A percentile compares a stretch with the other conserved stretches of the same genome.
Conservation (phyloP, 2,797 vertebrate genomes). For the Falco peregrinus region DNA sequence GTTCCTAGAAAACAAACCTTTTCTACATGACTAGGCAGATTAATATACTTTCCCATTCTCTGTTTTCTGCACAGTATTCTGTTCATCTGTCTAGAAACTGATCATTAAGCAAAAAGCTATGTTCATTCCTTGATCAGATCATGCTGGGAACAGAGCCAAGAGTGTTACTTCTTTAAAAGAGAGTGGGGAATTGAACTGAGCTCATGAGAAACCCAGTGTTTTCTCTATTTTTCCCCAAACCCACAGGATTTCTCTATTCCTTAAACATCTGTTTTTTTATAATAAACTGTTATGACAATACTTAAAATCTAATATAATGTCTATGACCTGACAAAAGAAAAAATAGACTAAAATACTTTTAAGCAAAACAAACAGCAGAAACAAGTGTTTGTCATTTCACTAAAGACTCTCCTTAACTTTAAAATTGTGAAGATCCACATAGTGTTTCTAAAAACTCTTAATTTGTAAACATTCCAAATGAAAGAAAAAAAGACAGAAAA, state of each 20-base stretch:
- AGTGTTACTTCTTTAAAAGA: constrained; percentile 46
- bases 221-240: constrained; percentile 8
- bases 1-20: not conserved
- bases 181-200: constrained; percentile 3
- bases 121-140: constrained; percentile 38
- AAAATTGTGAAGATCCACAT: not conserved
- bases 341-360: not conserved
- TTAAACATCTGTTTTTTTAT: constrained; percentile 12
- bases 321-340: constrained; percentile 10
- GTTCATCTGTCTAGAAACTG: constrained; percentile 22
- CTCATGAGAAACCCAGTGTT: constrained; percentile 13
- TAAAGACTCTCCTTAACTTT: not conserved
- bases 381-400: not conserved
- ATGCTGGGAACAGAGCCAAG: constrained; percentile 32
- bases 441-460: not conserved
- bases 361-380: constrained; percentile 1
- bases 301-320: constrained; percentile 15
- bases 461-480: not conserved
- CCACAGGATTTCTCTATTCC: not conserved
- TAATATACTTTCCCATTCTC: not conserved
- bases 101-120: constrained; percentile 36
- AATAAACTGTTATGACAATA: constrained; percentile 38
- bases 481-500: not conserved
- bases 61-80: not conserved
- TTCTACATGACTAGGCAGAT: not conserved